A percentile compares a stretch with the other conserved stretches of the same genome.
Conservation (phyloP, 2,113 vertebrate genomes). For the Nematolebias whitei region DNA sequence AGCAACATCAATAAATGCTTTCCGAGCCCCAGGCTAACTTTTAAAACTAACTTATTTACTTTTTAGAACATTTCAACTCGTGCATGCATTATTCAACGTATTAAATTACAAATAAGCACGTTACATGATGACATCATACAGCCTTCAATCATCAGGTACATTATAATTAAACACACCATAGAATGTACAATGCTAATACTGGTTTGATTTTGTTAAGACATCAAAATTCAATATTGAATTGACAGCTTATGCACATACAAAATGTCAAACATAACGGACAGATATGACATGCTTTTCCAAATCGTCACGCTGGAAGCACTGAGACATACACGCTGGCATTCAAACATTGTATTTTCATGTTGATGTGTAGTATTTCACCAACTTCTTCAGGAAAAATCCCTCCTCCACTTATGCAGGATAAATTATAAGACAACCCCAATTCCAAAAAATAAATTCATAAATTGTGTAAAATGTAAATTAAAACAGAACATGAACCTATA, state of each 20-base stretch:
- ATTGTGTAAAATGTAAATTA: no score
- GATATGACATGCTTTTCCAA: slow-evolving; percentile 32
- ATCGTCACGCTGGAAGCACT: slow-evolving; percentile 40
- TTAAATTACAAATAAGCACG: slow-evolving; percentile 33
- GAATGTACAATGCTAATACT: slow-evolving; percentile 18
- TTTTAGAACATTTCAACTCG: slow-evolving; percentile 43
- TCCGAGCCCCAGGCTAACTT: slow-evolving; percentile 4
- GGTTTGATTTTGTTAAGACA: slow-evolving; percentile 50
- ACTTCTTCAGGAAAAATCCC: slow-evolving; percentile 16
- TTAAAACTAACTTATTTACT: slow-evolving; percentile 18
- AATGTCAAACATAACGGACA: slow-evolving; percentile 29
- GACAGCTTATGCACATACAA: slow-evolving; percentile 52
- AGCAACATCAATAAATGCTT: slow-evolving; percentile 25
- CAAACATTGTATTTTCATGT: slow-evolving; percentile 40
- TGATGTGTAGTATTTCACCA: slow-evolving; percentile 20
- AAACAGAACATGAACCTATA: no score
- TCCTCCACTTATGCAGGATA: slow-evolving; percentile 40
- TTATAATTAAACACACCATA: slow-evolving; percentile 45
- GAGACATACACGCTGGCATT: slow-evolving; percentile 30
- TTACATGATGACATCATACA: slow-evolving; percentile 40
- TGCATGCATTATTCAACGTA: slow-evolving; percentile 63
- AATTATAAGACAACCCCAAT: slow-evolving; percentile 20
- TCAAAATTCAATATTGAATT: slow-evolving; percentile 43
- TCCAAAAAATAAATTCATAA: no score
- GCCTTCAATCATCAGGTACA: slow-evolving; percentile 26